phyloP scores from a whole-genome alignment of 2,113 vertebrate species.

The Gasterosteus nipponicus region DNA sequence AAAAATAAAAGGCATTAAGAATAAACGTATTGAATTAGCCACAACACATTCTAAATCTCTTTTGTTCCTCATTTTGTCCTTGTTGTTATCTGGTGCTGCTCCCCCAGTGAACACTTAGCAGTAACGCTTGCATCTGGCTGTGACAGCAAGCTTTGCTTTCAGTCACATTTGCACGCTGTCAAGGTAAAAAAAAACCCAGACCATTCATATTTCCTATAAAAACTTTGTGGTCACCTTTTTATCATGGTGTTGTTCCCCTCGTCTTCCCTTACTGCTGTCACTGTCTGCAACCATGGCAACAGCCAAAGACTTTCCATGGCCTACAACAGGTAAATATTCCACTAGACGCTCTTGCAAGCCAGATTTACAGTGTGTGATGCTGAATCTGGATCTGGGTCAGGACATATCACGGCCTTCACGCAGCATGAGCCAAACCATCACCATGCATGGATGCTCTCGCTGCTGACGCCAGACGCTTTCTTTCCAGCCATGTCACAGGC shows the following conservation, averaged over 20 bases:
- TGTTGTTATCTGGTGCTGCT: slow-evolving; percentile 28
- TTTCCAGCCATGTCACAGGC: slow-evolving; percentile 60
- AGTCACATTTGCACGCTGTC: slow-evolving; percentile 26
- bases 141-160: slow-evolving; percentile 25
- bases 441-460: slow-evolving; percentile 73
- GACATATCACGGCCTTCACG: slow-evolving; percentile 64
- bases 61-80: slow-evolving; percentile 20
- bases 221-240: slow-evolving; percentile 73
- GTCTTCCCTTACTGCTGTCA: slow-evolving; percentile 76
- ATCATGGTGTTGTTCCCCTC: slow-evolving; percentile 77
- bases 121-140: slow-evolving; percentile 28
- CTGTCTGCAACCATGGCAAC: slow-evolving; percentile 84
- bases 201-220: slow-evolving; percentile 58
- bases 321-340: slow-evolving; percentile 84
- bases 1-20: not conserved
- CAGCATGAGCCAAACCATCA: slow-evolving; percentile 80
- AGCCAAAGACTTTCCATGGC: slow-evolving; percentile 84
- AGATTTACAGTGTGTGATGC: slow-evolving; percentile 63
- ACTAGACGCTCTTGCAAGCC: slow-evolving; percentile 69
- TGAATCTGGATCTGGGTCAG: slow-evolving; percentile 65
- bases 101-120: slow-evolving; percentile 21
- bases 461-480: slow-evolving; percentile 59
- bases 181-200: slow-evolving; percentile 27
- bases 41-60: not conserved
- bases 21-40: not conserved